Percentiles rank a stretch among this genome's conserved stretches.
These are phyloP conservation scores for Olivierus martensii DNA, from an alignment of 1,140 invertebrate species.

Conservation along the genomic window DNA sequence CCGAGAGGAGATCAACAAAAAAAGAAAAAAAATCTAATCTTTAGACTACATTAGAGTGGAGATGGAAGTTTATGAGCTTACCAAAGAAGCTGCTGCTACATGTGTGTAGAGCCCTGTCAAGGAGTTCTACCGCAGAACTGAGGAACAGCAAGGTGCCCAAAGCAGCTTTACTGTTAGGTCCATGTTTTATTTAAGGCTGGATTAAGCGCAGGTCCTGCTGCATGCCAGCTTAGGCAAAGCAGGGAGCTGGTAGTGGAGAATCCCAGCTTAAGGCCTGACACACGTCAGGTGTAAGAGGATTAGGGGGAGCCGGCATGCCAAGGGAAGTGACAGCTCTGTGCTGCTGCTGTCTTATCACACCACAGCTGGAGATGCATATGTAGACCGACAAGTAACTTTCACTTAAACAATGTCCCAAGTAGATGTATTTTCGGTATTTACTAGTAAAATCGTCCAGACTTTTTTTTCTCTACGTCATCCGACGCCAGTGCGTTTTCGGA, in stretches of 20 bases:
- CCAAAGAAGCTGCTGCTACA: not conserved
- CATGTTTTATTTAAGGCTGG: slow-evolving; percentile 18
- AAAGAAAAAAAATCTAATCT: slow-evolving; percentile 11
- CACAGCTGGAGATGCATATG: too few relatives aligned
- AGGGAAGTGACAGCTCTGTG: too few relatives aligned
- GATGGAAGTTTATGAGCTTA: slow-evolving; percentile 4
- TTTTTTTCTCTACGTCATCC: too few relatives aligned
- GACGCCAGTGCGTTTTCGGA: too few relatives aligned
- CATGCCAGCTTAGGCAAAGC: slow-evolving; percentile 15
- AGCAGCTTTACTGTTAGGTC: slow-evolving; percentile 14
- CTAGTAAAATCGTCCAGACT: too few relatives aligned
- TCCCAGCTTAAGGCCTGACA: slow-evolving; percentile 7
- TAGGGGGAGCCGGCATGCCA: slow-evolving; percentile 1
- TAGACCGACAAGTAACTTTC: too few relatives aligned
- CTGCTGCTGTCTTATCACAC: too few relatives aligned
- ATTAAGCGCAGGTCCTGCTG: slow-evolving; percentile 4
- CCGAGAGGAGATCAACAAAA: too few relatives aligned
- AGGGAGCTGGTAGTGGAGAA: slow-evolving; percentile 5
- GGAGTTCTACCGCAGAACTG: not conserved
- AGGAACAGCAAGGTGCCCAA: slow-evolving; percentile 12
- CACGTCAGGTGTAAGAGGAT: slow-evolving; percentile 17
- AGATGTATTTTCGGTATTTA: too few relatives aligned
- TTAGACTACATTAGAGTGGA: slow-evolving; percentile 15
- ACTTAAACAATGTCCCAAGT: too few relatives aligned
- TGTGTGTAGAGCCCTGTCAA: slow-evolving; percentile 8